Evolutionary conservation across 2,888 invertebrate genomes (phyloP), one percentile per base, ranked within the genome.

Genomic region (Drosophila helvetica): DNA sequence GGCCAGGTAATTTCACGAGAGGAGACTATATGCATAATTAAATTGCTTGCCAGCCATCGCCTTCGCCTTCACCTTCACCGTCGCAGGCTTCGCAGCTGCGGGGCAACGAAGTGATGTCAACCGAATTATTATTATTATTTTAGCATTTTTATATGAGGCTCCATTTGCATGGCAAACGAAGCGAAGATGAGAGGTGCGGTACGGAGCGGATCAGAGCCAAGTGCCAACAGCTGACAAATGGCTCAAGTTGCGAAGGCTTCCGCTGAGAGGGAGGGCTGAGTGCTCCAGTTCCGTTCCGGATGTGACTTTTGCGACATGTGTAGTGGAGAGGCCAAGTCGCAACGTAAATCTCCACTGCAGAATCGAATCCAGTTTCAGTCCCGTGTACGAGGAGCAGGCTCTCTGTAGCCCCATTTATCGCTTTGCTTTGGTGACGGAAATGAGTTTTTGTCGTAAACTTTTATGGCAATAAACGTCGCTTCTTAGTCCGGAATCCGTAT

Each of bases 401-500:
- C 3, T 33, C 33, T 10, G 33, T 33, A 33, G 33, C 33, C 33
- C 33, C 30, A 56, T 46, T 84, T 87, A 84, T 87, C 77, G 86
- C 86, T 74, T 57, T 73, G 86, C 81, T 77, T 69, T 71, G 75
- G 82, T 79, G 85, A 85, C 87, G 84, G 84, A 84, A 84, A 84
- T 84, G 87, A 85, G 84, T 85, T 87, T 87, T 87, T 85, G 87
- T 84, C 87, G 87, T 84, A 87, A 84, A 84, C 82, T 84, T 84
- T 87, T 84, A 84, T 84, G 87, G 84, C 87, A 85, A 87, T 84
- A 84, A 87, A 80, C 78, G 84, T 72, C 72, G 65, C 73, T 73
- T 72, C 73, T 73, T 72, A 71, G 72, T 65, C 73, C 57, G 22
- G 53, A 47, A 47, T 27, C 42, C 17, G 51, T 52, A 25, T 63